Conservation (phyloP, 2,888 invertebrate species). For the Thereva nobilitata region DNA sequence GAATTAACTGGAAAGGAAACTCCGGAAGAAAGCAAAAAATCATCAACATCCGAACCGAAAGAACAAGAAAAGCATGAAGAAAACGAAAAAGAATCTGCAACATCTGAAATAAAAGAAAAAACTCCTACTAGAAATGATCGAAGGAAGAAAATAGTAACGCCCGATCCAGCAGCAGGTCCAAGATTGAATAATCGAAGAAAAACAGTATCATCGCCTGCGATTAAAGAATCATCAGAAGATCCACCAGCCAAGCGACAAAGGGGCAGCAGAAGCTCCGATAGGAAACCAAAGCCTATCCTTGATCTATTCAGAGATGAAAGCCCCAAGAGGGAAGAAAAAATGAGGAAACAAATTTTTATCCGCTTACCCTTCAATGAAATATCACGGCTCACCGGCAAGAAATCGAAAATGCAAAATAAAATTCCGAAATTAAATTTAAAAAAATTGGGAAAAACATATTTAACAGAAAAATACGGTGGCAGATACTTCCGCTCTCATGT, state of each 20-base stretch:
- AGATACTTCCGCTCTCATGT: conserved; percentile 43
- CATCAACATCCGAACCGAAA: neutral
- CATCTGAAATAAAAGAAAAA: neutral
- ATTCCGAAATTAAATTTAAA: neutral
- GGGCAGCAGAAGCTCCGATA: neutral
- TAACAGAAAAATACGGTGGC: conserved; percentile 40
- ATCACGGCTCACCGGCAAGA: neutral
- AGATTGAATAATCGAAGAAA: neutral
- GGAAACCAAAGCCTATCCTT: neutral
- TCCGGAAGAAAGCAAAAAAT: neutral
- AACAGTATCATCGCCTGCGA: neutral
- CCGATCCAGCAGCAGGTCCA: neutral
- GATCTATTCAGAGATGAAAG: neutral
- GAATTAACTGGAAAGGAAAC: neutral
- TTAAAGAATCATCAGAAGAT: neutral
- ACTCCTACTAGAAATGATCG: neutral
- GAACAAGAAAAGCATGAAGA: neutral
- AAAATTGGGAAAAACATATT: conserved; percentile 3
- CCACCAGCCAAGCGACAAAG: no score
- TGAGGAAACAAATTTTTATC: conserved; percentile 13
- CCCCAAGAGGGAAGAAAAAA: conserved; percentile 7
- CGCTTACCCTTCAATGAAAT: conserved; percentile 2
- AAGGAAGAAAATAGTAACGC: neutral
- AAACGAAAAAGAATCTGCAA: neutral
- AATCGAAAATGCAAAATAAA: no score